phyloP scores from a whole-genome alignment of 2,888 invertebrate genomes.

The Invenusta paracnida region DNA sequence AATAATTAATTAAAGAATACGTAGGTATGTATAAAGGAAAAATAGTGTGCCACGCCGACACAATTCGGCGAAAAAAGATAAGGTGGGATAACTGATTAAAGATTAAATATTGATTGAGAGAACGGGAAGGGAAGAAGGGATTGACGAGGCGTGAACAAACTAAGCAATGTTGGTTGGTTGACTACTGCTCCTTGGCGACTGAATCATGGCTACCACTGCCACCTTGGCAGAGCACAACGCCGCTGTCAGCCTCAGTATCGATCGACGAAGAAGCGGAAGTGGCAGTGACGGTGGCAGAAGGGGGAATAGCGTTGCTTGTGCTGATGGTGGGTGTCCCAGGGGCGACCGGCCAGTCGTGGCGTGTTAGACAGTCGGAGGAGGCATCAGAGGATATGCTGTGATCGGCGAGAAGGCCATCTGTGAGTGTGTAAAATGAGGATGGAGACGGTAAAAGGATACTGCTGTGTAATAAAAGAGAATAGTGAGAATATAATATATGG shows the following conservation, averaged over 20 bases:
- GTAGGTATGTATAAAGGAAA: background rate
- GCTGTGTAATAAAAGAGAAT: too few species aligned
- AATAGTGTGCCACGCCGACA: background rate
- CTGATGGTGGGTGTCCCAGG: too few species aligned
- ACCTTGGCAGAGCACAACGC: background rate
- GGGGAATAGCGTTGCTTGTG: too few species aligned
- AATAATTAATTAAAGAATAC: background rate
- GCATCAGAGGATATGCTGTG: too few species aligned
- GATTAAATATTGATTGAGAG: background rate
- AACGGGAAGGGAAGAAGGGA: background rate
- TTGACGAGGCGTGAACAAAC: too few species aligned
- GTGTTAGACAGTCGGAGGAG: too few species aligned
- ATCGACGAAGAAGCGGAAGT: background rate
- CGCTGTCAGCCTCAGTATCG: background rate
- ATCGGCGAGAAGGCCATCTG: too few species aligned
- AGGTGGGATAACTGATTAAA: background rate
- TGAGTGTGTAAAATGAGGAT: too few species aligned
- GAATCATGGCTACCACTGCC: background rate
- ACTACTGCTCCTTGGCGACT: background rate
- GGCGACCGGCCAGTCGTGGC: too few species aligned
- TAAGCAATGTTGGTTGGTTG: background rate
- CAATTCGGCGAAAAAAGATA: background rate
- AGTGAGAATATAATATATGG: too few species aligned
- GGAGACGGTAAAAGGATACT: too few species aligned
- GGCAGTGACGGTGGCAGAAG: too few species aligned